Conservation (phyloP, 2,797 vertebrate genomes). For the Melanotaenia boesemani region DNA sequence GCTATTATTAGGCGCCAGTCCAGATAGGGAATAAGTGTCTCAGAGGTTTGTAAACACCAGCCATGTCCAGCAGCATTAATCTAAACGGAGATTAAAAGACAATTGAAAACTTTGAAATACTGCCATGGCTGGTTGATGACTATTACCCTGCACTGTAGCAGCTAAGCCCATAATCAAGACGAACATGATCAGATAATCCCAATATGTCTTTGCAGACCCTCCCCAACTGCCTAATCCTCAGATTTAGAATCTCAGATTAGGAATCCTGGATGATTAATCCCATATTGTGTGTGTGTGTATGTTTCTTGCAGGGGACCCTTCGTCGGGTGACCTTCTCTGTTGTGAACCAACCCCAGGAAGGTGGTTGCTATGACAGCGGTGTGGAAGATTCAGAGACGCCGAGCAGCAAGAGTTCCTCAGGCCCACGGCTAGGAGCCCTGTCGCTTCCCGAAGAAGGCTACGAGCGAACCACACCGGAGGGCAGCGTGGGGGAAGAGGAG, state of each 20-base stretch:
- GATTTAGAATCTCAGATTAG: conserved; percentile 76
- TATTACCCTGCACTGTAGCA: conserved; percentile 71
- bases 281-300: conserved; percentile 68
- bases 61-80: conserved; percentile 63
- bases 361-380: conserved; percentile 98
- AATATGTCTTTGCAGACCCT: conserved; percentile 73
- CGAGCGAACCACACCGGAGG: conserved; percentile 97
- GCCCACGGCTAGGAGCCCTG: conserved; percentile 94
- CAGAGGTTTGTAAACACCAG: conserved; percentile 72
- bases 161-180: conserved; percentile 75
- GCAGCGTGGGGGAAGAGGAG: conserved; percentile 99
- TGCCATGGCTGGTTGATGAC: conserved; percentile 65
- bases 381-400: conserved; percentile 98
- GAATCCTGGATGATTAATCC: conserved; percentile 78
- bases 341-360: conserved; percentile 96
- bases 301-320: conserved; percentile 88
- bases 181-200: conserved; percentile 75
- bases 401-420: conserved; percentile 98
- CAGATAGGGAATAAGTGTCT: conserved; percentile 51
- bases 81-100: conserved; percentile 72
- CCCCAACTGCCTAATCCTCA: conserved; percentile 69
- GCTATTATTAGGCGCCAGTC: conserved; percentile 41
- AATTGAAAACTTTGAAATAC: conserved; percentile 62
- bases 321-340: conserved; percentile 99
- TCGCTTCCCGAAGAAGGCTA: conserved; percentile 97